Conservation (phyloP, 2,797 vertebrate genomes). For the Pangasius macronema region DNA sequence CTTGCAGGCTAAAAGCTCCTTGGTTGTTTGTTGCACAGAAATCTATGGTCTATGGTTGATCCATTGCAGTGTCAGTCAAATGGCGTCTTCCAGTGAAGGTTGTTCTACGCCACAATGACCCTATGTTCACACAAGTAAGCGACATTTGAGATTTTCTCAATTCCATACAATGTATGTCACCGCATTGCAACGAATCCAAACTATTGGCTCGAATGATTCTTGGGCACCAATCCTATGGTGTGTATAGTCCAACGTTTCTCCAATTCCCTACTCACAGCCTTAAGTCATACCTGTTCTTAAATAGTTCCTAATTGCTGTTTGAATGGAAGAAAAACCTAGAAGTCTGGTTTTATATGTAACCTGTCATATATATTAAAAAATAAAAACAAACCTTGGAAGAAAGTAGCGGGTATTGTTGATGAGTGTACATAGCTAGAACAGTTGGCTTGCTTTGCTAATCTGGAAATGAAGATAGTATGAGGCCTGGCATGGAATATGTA, state of each 20-base stretch:
- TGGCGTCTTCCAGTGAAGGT: background rate
- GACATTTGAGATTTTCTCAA: background rate
- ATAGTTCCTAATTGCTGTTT: background rate
- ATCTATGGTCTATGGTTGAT: background rate
- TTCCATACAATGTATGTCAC: background rate
- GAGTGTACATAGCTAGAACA: background rate
- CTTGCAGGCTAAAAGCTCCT: background rate
- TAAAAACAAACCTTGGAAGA: background rate
- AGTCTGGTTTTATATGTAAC: background rate
- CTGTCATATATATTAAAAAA: background rate
- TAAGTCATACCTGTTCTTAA: background rate
- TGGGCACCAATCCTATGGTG: background rate
- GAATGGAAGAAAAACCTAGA: background rate
- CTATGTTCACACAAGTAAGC: background rate
- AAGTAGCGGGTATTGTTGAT: background rate
- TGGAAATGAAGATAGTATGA: background rate
- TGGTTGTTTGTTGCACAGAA: background rate
- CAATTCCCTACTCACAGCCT: too few species aligned
- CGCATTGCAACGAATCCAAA: background rate
- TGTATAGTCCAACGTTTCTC: background rate
- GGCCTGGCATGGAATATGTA: background rate
- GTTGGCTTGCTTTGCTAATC: background rate
- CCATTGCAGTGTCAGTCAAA: background rate
- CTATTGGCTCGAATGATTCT: background rate
- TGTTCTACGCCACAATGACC: background rate